Percentiles rank a stretch among this genome's conserved stretches.
Evolutionary conservation across 2,797 vertebrate species (phyloP).

Genomic region (Gymnoscopelus microlampas): DNA sequence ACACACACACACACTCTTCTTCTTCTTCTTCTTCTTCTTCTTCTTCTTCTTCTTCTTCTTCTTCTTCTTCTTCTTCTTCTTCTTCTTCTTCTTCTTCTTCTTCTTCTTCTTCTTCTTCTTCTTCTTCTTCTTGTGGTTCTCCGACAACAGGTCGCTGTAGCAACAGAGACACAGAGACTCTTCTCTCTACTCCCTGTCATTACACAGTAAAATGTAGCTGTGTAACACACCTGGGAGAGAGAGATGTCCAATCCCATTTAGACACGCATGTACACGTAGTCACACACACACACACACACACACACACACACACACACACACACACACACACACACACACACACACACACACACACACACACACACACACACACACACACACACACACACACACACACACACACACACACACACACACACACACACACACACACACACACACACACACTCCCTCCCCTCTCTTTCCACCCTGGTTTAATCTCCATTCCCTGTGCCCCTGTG

Average conservation of each 20-base stretch:
- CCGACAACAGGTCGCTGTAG: constrained; percentile 57
- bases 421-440: neutral
- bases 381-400: constrained; percentile 1
- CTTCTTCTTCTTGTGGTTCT: no score
- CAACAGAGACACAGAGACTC: constrained; percentile 56
- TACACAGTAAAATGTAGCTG: constrained; percentile 10
- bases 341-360: neutral
- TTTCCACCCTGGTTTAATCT: neutral
- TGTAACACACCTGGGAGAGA: constrained; percentile 34
- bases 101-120: no score
- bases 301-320: neutral
- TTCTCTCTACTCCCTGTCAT: constrained; percentile 61
- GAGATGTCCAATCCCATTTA: constrained; percentile 43
- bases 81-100: no score
- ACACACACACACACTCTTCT: neutral
- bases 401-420: neutral
- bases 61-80: no score
- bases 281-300: neutral
- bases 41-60: no score
- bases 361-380: neutral
- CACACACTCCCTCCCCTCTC: neutral
- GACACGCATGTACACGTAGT: constrained; percentile 17
- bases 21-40: no score
- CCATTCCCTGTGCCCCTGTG: constrained; percentile 1
- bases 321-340: constrained; percentile 4